A percentile compares a stretch with the other conserved stretches of the same genome.
phyloP scores from a whole-genome alignment of 2,113 vertebrate species.

The Toxotes jaculatrix region DNA sequence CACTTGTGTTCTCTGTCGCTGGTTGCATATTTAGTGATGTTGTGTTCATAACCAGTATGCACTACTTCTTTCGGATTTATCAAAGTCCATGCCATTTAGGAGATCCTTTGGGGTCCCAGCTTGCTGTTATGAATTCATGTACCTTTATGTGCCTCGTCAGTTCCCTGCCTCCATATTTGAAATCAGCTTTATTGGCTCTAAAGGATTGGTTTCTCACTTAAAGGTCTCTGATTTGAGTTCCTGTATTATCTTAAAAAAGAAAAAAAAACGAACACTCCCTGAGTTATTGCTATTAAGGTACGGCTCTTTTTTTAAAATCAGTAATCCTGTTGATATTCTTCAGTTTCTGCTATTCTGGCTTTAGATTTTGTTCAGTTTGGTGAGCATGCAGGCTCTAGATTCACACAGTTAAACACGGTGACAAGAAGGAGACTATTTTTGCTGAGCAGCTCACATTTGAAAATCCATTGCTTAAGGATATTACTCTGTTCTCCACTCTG shows the following conservation, averaged over 20 bases:
- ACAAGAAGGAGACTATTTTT: not conserved
- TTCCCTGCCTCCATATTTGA: not conserved
- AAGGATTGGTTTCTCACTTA: not conserved
- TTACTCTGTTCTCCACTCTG: not conserved
- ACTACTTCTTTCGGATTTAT: slow-evolving; percentile 44
- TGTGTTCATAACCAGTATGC: slow-evolving; percentile 23
- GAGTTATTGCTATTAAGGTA: not conserved
- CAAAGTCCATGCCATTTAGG: slow-evolving; percentile 36
- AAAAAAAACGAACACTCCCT: not conserved
- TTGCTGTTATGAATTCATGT: not conserved
- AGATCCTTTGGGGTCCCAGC: slow-evolving; percentile 1
- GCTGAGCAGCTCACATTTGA: not conserved
- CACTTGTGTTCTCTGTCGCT: slow-evolving; percentile 23
- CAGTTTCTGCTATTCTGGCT: not conserved
- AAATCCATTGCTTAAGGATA: not conserved
- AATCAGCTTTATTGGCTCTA: not conserved
- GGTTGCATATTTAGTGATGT: slow-evolving; percentile 37
- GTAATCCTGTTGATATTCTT: not conserved
- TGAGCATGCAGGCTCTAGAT: not conserved
- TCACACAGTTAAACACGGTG: not conserved
- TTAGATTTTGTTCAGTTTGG: not conserved
- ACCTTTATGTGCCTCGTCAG: slow-evolving; percentile 1
- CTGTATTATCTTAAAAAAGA: not conserved
- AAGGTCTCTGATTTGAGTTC: not conserved
- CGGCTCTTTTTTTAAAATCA: not conserved